These are phyloP conservation scores for Megalops cyprinoides DNA, from an alignment of 2,797 vertebrate genomes.

Conservation along the genomic window DNA sequence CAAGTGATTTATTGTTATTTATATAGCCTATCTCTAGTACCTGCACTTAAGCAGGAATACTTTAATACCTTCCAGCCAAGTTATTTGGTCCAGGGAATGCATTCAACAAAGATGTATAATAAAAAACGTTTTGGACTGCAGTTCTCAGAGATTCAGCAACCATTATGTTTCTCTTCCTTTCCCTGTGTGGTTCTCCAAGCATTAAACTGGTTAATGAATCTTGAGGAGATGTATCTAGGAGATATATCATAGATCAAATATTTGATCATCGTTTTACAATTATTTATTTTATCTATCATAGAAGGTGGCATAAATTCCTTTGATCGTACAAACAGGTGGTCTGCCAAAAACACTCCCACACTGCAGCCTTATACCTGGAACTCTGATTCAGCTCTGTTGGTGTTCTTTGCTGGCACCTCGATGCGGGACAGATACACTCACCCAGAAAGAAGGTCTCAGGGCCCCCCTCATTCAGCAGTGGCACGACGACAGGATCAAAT, in stretches of 20 bases:
- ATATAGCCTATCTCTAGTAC: not conserved
- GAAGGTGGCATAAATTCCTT: not conserved
- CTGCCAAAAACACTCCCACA: not conserved
- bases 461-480: conserved; percentile 74
- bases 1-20: not conserved
- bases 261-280: too few relatives aligned
- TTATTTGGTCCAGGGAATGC: not conserved
- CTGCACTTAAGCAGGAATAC: not conserved
- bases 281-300: too few relatives aligned
- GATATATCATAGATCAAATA: too few relatives aligned
- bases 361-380: too few relatives aligned
- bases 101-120: not conserved
- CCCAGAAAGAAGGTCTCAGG: conserved; percentile 88
- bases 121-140: not conserved
- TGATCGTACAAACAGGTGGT: not conserved
- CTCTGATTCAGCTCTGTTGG: too few relatives aligned
- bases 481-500: conserved; percentile 77
- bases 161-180: not conserved
- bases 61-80: not conserved
- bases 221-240: not conserved
- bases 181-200: too few relatives aligned
- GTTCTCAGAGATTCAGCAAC: not conserved
- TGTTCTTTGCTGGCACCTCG: too few relatives aligned
- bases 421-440: conserved; percentile 68
- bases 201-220: conserved; percentile 4